phyloP scores from a whole-genome alignment of 2,113 vertebrate genomes.

The Dipodomys stephensi region DNA sequence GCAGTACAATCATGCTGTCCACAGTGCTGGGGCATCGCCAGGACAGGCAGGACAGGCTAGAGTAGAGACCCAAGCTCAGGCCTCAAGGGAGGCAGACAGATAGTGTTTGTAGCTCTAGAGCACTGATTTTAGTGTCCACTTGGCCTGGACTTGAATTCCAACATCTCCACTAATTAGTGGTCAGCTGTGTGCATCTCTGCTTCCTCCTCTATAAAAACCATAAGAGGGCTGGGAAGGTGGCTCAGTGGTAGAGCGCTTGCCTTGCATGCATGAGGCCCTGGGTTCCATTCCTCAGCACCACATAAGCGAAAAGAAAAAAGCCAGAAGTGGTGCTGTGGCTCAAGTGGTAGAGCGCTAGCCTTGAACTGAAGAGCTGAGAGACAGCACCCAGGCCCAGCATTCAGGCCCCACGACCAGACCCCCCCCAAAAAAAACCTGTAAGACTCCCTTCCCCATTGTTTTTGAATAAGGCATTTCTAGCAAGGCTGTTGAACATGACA shows the following conservation, averaged over 20 bases:
- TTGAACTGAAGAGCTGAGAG: too few relatives aligned
- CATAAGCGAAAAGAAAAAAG: too few relatives aligned
- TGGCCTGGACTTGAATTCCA: neutral
- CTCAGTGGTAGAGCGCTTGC: too few relatives aligned
- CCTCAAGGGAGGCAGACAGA: neutral
- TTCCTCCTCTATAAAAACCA: constrained; percentile 1
- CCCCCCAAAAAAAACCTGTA: too few relatives aligned
- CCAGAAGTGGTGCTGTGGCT: too few relatives aligned
- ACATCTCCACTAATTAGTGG: neutral
- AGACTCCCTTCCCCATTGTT: neutral
- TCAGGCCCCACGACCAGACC: too few relatives aligned
- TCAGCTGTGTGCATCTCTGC: neutral
- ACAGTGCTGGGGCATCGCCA: neutral
- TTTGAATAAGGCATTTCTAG: neutral
- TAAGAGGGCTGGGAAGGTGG: too few relatives aligned
- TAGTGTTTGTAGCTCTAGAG: neutral
- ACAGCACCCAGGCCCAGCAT: too few relatives aligned
- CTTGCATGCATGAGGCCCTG: too few relatives aligned
- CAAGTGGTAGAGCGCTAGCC: too few relatives aligned
- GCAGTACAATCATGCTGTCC: neutral
- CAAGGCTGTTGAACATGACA: neutral
- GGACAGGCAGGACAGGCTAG: neutral
- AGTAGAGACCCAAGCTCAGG: neutral
- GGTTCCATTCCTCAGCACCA: too few relatives aligned
- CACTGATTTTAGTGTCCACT: neutral